Evolutionary conservation across 2,888 invertebrate genomes (phyloP).

Genomic region (Ellobium chinense): DNA sequence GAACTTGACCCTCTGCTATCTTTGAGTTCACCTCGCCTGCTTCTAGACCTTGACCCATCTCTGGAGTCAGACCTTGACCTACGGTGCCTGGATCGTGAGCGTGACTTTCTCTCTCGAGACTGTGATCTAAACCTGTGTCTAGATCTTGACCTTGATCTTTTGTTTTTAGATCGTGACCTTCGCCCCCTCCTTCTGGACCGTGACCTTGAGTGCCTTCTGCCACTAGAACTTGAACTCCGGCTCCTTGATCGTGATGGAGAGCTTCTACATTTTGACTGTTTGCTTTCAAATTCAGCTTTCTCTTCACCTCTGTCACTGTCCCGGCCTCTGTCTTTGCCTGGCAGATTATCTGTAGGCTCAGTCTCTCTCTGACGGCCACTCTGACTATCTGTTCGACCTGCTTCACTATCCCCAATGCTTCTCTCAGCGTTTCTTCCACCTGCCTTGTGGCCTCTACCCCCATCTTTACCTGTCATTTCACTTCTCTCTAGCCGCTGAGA

Average conservation of each 20-base stretch:
- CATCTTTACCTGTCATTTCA: no score
- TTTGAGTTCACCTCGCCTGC: not conserved
- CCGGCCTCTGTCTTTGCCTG: not conserved
- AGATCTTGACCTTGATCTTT: not conserved
- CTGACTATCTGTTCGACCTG: not conserved
- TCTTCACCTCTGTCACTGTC: not conserved
- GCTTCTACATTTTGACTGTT: no score
- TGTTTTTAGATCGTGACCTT: not conserved
- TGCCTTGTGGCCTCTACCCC: no score
- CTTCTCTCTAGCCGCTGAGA: no score
- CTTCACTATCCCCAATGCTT: no score
- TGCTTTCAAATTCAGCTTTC: not conserved
- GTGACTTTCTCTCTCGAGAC: not conserved
- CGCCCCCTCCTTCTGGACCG: not conserved
- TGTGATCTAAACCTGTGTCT: not conserved
- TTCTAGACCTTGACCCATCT: not conserved
- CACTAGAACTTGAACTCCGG: not conserved
- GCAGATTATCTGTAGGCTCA: not conserved
- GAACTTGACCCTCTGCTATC: not conserved
- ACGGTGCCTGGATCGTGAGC: not conserved
- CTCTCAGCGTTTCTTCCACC: no score
- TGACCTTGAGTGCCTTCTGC: not conserved
- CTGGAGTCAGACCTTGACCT: not conserved
- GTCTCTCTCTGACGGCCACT: not conserved
- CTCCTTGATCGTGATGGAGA: no score